Conservation (phyloP, 2,888 invertebrate genomes). For the Hemistola chrysoprasaria region DNA sequence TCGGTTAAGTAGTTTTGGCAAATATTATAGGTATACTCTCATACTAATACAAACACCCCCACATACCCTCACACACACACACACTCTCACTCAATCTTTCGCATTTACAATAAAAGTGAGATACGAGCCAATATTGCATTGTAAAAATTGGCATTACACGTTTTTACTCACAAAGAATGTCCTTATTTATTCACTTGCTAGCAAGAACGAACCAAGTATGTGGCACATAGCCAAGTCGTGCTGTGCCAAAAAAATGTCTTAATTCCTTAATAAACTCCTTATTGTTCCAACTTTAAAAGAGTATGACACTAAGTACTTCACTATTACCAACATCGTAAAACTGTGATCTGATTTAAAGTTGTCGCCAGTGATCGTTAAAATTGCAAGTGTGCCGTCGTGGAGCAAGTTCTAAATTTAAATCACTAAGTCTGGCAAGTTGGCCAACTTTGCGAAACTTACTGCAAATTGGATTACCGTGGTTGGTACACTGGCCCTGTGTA, state of each 20-base stretch:
- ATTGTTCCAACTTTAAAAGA: slow-evolving; percentile 17
- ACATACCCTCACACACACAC: too few relatives aligned
- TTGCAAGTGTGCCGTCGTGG: slow-evolving; percentile 60
- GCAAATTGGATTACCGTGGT: slow-evolving; percentile 72
- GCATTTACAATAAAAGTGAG: too few relatives aligned
- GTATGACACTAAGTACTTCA: slow-evolving; percentile 26
- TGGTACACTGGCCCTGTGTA: slow-evolving; percentile 37
- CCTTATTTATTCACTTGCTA: not conserved
- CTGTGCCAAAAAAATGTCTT: slow-evolving; percentile 2
- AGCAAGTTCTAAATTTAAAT: slow-evolving; percentile 76
- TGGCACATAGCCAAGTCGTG: slow-evolving; percentile 1
- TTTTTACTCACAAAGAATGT: too few relatives aligned
- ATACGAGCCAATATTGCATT: too few relatives aligned
- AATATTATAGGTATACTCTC: too few relatives aligned
- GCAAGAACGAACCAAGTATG: not conserved
- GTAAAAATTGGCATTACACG: too few relatives aligned
- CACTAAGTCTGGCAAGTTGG: slow-evolving; percentile 60
- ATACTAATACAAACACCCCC: too few relatives aligned
- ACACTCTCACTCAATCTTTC: too few relatives aligned
- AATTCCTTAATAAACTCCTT: slow-evolving; percentile 3
- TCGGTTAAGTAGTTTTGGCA: too few relatives aligned
- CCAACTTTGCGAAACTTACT: slow-evolving; percentile 66
- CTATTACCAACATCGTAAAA: slow-evolving; percentile 48
- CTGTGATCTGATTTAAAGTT: slow-evolving; percentile 60
- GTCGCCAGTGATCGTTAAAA: slow-evolving; percentile 62